Base-by-base conservation (phyloP, 2,113 vertebrate genomes). In the Conger conger region DNA sequence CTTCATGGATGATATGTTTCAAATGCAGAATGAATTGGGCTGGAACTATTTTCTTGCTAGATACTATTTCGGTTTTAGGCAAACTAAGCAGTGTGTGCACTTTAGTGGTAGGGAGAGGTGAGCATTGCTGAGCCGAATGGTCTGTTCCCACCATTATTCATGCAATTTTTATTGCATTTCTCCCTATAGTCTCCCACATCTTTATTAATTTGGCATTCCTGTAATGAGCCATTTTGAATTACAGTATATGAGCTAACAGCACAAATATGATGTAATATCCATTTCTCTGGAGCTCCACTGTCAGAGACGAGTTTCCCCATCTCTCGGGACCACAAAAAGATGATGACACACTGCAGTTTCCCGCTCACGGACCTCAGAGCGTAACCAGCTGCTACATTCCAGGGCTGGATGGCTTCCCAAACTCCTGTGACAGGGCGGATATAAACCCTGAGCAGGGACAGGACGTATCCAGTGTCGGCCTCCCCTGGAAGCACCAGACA, bases 401-500 rank as follows among this genome's bases (percentile, higher is more conserved):
- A 13, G 4, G n/a, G 4, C 6, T 33, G 68, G 68, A 73, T 11
- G 68, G 23, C 36, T 9, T 82, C 82, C 63, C 30, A 84, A 81
- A 86, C 81, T 57, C 5, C 78, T 42, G 16, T 18, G 15, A 82
- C 27, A 78, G 0, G 53, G 82, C 91, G 87, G 91, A 89, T 92
- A 89, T 92, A 92, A 90, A 86, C 86, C 84, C 90, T 86, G 20
- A 1, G 20, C 3, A 4, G 88, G 88, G 87, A 88, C 35, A 37
- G 79, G 89, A 91, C 84, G 83, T 15, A 4, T 83, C 84, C 83
- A 82, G 82, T 90, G 88, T 91, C 88, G 89, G 23, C 85, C 36
- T 76, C 79, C 16, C 40, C 60, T 73, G 11, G 45, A 1, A 50
- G 45, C 11, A 50, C 45, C 45, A 50, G 45, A 68, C 63, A 42